Evolutionary conservation across 2,113 vertebrate genomes (phyloP).

Genomic region (Rhynchomys soricoides): DNA sequence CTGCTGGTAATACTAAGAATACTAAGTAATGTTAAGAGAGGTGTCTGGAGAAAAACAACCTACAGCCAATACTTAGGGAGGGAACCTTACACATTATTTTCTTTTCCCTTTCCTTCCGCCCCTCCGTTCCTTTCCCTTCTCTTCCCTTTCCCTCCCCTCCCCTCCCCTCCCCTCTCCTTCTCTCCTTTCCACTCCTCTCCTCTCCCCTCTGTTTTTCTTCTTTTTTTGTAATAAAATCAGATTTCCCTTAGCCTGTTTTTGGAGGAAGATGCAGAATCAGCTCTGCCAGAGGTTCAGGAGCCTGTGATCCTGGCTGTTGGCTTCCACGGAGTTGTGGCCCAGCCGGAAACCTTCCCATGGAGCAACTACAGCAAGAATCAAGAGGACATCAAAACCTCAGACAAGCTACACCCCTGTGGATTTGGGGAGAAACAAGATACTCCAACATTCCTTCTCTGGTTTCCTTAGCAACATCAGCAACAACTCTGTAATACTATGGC

Average conservation of each 20-base stretch:
- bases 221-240: not conserved
- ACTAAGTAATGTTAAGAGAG: too few relatives aligned
- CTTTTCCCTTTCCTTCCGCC: not conserved
- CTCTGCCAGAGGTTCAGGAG: not conserved
- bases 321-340: conserved; percentile 61
- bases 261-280: conserved; percentile 24
- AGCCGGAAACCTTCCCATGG: conserved; percentile 66
- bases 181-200: not conserved
- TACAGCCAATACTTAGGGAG: not conserved
- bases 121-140: not conserved
- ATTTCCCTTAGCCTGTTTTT: not conserved
- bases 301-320: conserved; percentile 67
- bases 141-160: accelerated
- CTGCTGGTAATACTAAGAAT: too few relatives aligned
- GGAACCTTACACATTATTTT: not conserved
- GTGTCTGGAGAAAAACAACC: conserved; percentile 44
- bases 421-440: conserved; percentile 86
- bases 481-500: conserved; percentile 83
- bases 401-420: conserved; percentile 82
- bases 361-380: conserved; percentile 83
- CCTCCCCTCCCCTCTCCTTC: not conserved
- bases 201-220: not conserved
- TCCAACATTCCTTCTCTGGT: conserved; percentile 88
- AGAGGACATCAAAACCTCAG: conserved; percentile 82
- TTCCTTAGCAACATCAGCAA: conserved; percentile 89